These are phyloP conservation scores for Diplolepis rosae DNA, from an alignment of 2,888 invertebrate genomes.

Conservation along the genomic window DNA sequence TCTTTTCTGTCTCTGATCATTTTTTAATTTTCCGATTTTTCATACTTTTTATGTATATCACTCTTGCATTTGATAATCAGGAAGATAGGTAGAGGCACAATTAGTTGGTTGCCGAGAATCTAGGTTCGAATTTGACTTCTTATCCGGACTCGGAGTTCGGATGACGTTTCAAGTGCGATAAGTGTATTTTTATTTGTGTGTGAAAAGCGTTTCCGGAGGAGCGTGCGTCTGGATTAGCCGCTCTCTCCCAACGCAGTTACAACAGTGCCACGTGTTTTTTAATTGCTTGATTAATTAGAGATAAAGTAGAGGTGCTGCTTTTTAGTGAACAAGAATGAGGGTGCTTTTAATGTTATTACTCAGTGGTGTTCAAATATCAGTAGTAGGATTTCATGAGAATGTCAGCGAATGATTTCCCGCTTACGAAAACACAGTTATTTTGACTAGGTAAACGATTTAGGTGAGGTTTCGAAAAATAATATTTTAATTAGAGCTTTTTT, in stretches of 20 bases:
- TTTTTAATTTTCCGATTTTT: neutral
- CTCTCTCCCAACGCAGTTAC: slow-evolving; percentile 46
- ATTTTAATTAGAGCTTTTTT: no score
- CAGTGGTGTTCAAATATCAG: neutral
- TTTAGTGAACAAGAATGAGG: slow-evolving; percentile 29
- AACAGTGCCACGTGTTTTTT: slow-evolving; percentile 19
- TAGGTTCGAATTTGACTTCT: neutral
- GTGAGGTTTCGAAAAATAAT: no score
- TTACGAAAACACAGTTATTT: neutral
- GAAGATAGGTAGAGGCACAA: neutral
- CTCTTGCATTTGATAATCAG: neutral
- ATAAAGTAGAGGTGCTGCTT: neutral
- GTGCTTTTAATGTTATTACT: slow-evolving; percentile 2
- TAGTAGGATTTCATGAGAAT: neutral
- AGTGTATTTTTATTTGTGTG: slow-evolving; percentile 3
- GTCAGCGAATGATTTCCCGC: neutral
- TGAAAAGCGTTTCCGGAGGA: slow-evolving; percentile 21
- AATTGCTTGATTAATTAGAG: neutral
- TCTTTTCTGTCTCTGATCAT: neutral
- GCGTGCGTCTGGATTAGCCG: slow-evolving; percentile 69
- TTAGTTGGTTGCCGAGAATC: neutral
- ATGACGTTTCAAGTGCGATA: neutral
- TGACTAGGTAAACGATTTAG: slow-evolving; percentile 1
- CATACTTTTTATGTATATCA: neutral
- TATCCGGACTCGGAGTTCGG: neutral